Percentiles rank a stretch among this genome's conserved stretches.
phyloP scores from a whole-genome alignment of 2,888 invertebrate species.

The Trissolcus brochymenae region DNA sequence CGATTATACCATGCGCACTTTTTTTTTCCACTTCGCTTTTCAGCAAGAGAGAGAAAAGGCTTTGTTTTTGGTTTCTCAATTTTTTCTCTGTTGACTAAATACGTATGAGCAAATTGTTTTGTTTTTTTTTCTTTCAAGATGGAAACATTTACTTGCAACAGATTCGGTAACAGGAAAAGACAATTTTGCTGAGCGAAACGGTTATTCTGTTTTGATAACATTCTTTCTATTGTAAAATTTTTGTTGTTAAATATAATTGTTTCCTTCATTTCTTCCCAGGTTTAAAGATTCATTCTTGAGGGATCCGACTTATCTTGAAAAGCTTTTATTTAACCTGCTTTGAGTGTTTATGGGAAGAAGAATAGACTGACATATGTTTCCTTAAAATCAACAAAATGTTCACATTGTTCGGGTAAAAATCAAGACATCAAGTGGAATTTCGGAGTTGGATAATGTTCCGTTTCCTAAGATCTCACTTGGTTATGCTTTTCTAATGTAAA shows the following conservation, averaged over 20 bases:
- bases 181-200: constrained; percentile 15
- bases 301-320: too few species aligned
- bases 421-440: constrained; percentile 2
- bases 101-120: constrained; percentile 4
- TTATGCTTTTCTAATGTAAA: neutral
- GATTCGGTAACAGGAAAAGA: constrained; percentile 41
- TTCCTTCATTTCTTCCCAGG: neutral
- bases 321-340: too few species aligned
- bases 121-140: neutral
- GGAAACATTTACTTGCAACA: constrained; percentile 34
- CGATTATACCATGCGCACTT: neutral
- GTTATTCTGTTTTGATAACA: constrained; percentile 4
- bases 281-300: too few species aligned
- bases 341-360: too few species aligned
- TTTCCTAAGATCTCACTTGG: neutral
- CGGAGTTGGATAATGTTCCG: neutral
- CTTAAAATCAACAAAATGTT: neutral
- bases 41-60: neutral
- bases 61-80: neutral
- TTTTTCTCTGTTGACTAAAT: neutral
- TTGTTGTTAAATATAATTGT: neutral
- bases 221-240: neutral
- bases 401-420: neutral
- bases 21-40: neutral
- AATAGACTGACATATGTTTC: neutral